phyloP scores from a whole-genome alignment of 2,888 invertebrate species.

The Leptinotarsa rubiginosa region DNA sequence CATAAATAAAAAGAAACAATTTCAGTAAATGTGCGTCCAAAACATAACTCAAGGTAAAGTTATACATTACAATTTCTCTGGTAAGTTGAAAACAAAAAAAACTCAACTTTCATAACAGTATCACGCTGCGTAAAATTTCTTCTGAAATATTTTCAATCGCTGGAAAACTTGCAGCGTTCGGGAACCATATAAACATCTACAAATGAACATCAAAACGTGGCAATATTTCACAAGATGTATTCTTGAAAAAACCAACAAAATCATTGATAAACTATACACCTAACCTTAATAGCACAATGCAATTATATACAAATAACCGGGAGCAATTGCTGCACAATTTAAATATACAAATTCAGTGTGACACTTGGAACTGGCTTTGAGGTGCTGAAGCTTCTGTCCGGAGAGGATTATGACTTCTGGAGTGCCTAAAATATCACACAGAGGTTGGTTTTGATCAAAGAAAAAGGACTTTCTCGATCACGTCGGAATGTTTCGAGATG shows the following conservation, averaged over 20 bases:
- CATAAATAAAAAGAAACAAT: no score
- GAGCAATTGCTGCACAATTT: slow-evolving; percentile 24
- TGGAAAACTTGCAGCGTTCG: background rate
- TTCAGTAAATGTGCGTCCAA: no score
- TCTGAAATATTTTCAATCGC: background rate
- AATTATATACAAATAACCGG: slow-evolving; percentile 25
- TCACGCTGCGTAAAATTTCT: background rate
- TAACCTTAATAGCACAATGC: slow-evolving; percentile 27
- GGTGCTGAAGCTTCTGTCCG: no score
- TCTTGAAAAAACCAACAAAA: slow-evolving; percentile 13
- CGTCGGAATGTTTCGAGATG: no score
- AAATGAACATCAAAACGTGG: slow-evolving; percentile 27
- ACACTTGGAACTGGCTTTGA: background rate
- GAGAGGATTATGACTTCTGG: no score
- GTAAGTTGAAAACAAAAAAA: background rate
- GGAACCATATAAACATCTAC: slow-evolving; percentile 14
- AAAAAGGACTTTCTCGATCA: no score
- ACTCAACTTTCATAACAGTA: background rate
- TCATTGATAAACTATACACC: slow-evolving; percentile 18
- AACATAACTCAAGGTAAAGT: no score
- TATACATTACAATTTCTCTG: no score
- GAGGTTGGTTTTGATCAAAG: background rate
- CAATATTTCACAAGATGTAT: slow-evolving; percentile 19
- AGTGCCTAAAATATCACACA: background rate
- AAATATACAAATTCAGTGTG: slow-evolving; percentile 39